Evolutionary conservation across 2,888 invertebrate genomes (phyloP).

Genomic region (Thumatha senex): DNA sequence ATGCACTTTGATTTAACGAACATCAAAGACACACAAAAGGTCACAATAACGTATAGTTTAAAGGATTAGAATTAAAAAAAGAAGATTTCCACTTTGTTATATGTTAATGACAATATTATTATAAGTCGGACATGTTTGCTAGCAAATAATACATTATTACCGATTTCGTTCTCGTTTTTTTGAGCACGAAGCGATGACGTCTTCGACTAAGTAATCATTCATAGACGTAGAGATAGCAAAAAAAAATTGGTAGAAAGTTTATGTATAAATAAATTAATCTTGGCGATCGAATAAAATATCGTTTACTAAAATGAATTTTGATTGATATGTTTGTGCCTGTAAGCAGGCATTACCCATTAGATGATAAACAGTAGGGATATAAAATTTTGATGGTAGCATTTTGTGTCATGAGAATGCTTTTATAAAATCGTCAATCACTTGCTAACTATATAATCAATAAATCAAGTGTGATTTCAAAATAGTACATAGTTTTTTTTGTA

Average conservation of each 20-base stretch:
- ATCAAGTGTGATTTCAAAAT: background rate
- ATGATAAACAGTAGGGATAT: background rate
- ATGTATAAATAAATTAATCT: background rate
- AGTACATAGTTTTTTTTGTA: no score
- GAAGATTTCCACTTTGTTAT: slow-evolving; percentile 36
- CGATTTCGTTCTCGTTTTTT: slow-evolving; percentile 53
- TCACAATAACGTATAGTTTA: slow-evolving; percentile 28
- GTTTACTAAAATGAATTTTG: background rate
- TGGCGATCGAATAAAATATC: background rate
- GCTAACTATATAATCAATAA: background rate
- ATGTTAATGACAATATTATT: slow-evolving; percentile 72
- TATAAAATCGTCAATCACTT: no score
- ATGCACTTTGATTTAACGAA: slow-evolving; percentile 41
- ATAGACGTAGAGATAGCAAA: slow-evolving; percentile 42
- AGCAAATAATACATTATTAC: slow-evolving; percentile 58
- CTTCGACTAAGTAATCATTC: slow-evolving; percentile 48
- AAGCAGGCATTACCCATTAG: background rate
- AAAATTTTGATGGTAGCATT: background rate
- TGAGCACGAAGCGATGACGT: slow-evolving; percentile 45
- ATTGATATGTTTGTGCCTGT: background rate
- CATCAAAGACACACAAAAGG: slow-evolving; percentile 40
- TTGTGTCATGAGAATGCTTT: background rate
- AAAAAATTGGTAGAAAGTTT: slow-evolving; percentile 12
- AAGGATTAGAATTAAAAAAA: slow-evolving; percentile 38
- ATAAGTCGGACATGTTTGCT: slow-evolving; percentile 52